A percentile compares a stretch with the other conserved stretches of the same genome.
Conservation (phyloP, 2,888 invertebrate species). For the Lumbricus terrestris region DNA sequence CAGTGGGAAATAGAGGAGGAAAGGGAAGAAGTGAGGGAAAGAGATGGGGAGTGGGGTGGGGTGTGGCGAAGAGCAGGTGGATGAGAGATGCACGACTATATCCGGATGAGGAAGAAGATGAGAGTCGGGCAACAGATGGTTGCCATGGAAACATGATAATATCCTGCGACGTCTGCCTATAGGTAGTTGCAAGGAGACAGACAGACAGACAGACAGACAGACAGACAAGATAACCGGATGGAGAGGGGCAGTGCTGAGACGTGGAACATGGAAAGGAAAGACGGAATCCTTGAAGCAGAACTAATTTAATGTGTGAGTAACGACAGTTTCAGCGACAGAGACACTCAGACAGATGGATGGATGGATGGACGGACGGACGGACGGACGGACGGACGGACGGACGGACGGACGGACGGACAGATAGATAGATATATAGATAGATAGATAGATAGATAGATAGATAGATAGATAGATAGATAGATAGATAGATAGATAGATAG, state of each 20-base stretch:
- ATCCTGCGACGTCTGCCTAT: neutral
- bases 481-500: no score
- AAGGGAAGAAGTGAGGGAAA: neutral
- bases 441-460: no score
- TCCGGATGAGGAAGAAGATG: neutral
- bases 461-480: no score
- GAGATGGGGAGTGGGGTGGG: neutral
- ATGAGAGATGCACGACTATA: neutral
- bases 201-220: neutral
- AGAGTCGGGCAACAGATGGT: neutral
- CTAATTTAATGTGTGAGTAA: neutral
- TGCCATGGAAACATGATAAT: constrained; percentile 12
- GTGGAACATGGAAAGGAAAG: neutral
- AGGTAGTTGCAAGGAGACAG: constrained; percentile 9
- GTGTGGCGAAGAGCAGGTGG: neutral
- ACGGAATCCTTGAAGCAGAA: neutral
- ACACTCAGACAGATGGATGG: neutral
- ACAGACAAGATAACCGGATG: neutral
- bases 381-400: neutral
- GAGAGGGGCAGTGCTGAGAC: neutral
- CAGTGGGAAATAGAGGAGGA: neutral
- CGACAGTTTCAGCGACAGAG: neutral
- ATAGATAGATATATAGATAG: no score
- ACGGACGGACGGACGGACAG: neutral
- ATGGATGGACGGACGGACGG: neutral